Conservation (phyloP, 1,140 invertebrate genomes). For the Scylla paramamosain region DNA sequence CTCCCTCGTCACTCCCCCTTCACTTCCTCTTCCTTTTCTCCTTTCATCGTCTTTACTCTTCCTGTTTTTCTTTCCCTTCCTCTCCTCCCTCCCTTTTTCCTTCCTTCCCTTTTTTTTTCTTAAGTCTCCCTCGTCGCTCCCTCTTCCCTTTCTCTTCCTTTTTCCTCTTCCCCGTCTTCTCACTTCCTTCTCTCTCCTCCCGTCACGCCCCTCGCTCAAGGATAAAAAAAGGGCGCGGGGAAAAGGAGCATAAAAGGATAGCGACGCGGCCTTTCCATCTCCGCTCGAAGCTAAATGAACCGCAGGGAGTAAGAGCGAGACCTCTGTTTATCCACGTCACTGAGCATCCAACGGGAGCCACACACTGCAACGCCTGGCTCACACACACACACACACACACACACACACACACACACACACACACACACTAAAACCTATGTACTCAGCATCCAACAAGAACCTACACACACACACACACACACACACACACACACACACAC, state of each 20-base stretch:
- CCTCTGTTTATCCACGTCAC: not conserved
- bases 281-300: not conserved
- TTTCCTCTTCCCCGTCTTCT: not conserved
- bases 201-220: not conserved
- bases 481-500: slow-evolving; percentile 3
- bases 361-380: not conserved
- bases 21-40: too few species aligned
- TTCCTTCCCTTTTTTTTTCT: too few species aligned
- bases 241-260: not conserved
- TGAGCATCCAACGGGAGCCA: not conserved
- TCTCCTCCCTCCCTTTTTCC: too few species aligned
- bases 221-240: not conserved
- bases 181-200: not conserved
- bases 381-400: not conserved
- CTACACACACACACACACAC: not conserved
- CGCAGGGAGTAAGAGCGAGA: not conserved
- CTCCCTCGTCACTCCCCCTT: too few species aligned
- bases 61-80: too few species aligned
- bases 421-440: too few species aligned
- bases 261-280: not conserved
- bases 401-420: too few species aligned
- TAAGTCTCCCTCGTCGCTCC: too few species aligned
- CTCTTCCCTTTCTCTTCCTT: too few species aligned
- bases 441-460: too few species aligned
- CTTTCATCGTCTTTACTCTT: too few species aligned